These are phyloP conservation scores for Drosophila micromelanica DNA, from an alignment of 1,140 invertebrate species.

Conservation along the genomic window DNA sequence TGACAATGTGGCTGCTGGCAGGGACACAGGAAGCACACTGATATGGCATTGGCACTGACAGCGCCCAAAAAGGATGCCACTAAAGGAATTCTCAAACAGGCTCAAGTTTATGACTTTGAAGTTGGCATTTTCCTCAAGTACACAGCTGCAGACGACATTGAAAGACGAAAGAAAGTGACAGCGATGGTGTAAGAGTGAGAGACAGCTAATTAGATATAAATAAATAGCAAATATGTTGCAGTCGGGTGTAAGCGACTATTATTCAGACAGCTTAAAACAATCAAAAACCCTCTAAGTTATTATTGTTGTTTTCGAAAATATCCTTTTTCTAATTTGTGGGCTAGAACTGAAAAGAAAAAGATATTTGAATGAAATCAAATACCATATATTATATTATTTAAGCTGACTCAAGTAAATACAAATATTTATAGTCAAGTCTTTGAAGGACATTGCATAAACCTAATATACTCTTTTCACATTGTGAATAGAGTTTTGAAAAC, in stretches of 20 bases:
- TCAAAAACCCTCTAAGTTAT: no score
- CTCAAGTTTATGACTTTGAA: constrained; percentile 72
- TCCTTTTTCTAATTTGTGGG: no score
- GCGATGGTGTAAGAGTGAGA: not conserved
- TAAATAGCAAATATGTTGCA: not conserved
- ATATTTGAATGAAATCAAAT: no score
- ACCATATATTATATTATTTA: no score
- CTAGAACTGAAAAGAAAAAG: no score
- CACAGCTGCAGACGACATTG: constrained; percentile 31
- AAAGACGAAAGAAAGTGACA: constrained; percentile 15
- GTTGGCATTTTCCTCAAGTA: constrained; percentile 16
- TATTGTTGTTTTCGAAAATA: no score
- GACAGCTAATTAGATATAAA: constrained; percentile 1
- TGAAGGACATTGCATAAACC: no score
- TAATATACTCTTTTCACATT: no score
- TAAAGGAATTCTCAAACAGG: constrained; percentile 16
- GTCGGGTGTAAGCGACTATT: no score
- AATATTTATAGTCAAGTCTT: no score
- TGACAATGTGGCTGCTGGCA: constrained; percentile 72
- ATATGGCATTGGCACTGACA: constrained; percentile 38
- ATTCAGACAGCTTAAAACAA: no score
- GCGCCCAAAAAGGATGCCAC: constrained; percentile 20
- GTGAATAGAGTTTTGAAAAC: constrained; percentile 8
- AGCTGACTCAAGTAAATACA: no score
- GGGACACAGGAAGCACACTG: constrained; percentile 41